Conservation (phyloP, 2,888 invertebrate species). For the Dioctria linearis region DNA sequence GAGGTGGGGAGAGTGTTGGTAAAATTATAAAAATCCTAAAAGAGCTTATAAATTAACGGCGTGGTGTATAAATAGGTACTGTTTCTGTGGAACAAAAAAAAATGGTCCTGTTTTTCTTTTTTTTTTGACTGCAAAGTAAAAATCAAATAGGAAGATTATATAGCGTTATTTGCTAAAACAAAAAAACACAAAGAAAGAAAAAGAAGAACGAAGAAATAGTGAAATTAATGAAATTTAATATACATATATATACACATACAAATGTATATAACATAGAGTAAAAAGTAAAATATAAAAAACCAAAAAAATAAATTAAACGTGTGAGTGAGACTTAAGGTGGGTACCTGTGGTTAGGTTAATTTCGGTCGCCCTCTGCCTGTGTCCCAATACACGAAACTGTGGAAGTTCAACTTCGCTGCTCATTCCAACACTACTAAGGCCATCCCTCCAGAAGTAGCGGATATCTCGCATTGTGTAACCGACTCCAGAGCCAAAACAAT, state of each 20-base stretch:
- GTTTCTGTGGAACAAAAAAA: conserved; percentile 21
- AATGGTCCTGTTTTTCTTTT: conserved; percentile 21
- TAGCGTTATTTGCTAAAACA: conserved; percentile 35
- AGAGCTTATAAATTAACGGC: conserved; percentile 6
- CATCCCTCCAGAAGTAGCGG: conserved; percentile 96
- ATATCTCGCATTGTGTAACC: conserved; percentile 98
- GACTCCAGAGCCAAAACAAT: conserved; percentile 75
- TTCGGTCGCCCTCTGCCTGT: conserved; percentile 94
- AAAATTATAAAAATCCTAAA: conserved; percentile 26
- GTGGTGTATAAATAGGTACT: background rate
- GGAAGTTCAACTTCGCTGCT: conserved; percentile 96
- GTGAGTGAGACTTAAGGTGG: conserved; percentile 66
- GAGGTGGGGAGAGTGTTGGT: background rate
- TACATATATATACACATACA: no score
- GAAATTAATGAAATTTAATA: conserved; percentile 35
- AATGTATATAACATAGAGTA: background rate
- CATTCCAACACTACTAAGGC: conserved; percentile 93
- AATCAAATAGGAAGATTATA: conserved; percentile 19
- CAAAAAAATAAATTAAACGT: conserved; percentile 44
- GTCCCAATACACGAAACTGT: conserved; percentile 96
- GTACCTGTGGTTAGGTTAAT: conserved; percentile 97
- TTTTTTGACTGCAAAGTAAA: conserved; percentile 26
- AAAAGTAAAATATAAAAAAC: conserved; percentile 48
- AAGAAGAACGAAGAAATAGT: conserved; percentile 25
- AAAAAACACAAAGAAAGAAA: background rate